phyloP scores from a whole-genome alignment of 1,140 invertebrate genomes.

The Conopomorpha cramerella region DNA sequence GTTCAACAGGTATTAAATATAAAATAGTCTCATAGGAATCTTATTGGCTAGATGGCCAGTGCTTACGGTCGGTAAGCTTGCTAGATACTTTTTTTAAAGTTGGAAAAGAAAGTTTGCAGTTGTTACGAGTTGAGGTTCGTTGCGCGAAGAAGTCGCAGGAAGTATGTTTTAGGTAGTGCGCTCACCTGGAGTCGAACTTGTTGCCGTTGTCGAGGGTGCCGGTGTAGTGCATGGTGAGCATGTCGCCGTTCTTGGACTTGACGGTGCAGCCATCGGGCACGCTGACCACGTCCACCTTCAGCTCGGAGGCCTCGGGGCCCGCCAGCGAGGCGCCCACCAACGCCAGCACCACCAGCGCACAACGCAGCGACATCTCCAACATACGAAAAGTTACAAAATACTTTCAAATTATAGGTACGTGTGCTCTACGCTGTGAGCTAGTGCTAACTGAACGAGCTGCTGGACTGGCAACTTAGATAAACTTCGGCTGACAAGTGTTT shows the following conservation, averaged over 20 bases:
- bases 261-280: conserved; percentile 79
- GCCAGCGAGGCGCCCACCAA: conserved; percentile 47
- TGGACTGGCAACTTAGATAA: not conserved
- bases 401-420: too few species aligned
- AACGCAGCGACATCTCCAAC: conserved; percentile 41
- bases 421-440: not conserved
- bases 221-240: conserved; percentile 93
- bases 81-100: too few species aligned
- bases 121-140: too few species aligned
- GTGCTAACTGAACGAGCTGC: not conserved
- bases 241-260: conserved; percentile 85
- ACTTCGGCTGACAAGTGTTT: too few species aligned
- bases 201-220: conserved; percentile 85
- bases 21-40: too few species aligned
- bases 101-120: too few species aligned
- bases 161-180: too few species aligned
- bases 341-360: conserved; percentile 42
- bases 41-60: too few species aligned
- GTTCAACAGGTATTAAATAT: too few species aligned
- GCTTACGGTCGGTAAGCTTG: too few species aligned
- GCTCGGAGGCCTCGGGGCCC: conserved; percentile 55
- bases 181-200: conserved; percentile 94
- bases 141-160: too few species aligned
- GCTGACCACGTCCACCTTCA: conserved; percentile 82
- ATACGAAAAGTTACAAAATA: conserved; percentile 52